phyloP scores from a whole-genome alignment of 35 echinoderm and acorn worm genomes.

The Acanthaster planci region DNA sequence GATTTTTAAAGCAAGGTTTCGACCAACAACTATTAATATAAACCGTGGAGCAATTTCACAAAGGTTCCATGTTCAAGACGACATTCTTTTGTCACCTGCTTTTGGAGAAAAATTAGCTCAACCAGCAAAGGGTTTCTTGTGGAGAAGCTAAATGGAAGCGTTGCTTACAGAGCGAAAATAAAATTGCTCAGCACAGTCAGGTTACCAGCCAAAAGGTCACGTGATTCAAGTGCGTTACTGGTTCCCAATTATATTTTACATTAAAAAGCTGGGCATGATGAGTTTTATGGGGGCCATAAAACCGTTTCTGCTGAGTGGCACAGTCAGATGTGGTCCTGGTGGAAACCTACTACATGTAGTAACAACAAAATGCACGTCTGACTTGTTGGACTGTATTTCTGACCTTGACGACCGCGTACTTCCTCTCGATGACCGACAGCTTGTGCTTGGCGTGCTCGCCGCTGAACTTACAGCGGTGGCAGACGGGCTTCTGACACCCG shows the following conservation, averaged over 20 bases:
- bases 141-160: too few relatives aligned
- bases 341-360: too few relatives aligned
- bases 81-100: too few relatives aligned
- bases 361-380: too few relatives aligned
- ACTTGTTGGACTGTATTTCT: background rate
- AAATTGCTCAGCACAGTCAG: too few relatives aligned
- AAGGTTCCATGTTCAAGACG: too few relatives aligned
- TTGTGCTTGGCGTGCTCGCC: conserved; percentile 82
- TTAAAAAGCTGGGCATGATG: background rate
- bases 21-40: background rate
- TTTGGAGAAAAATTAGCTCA: too few relatives aligned
- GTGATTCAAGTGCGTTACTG: too few relatives aligned
- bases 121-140: too few relatives aligned
- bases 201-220: too few relatives aligned
- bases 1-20: background rate
- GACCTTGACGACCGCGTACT: conserved; percentile 83
- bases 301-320: background rate
- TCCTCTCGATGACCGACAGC: conserved; percentile 75
- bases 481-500: conserved; percentile 93
- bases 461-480: conserved; percentile 87
- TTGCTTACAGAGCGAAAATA: too few relatives aligned
- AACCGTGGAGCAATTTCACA: too few relatives aligned
- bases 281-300: background rate
- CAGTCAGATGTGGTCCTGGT: background rate
- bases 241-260: background rate